Base-by-base conservation (phyloP, 1,140 invertebrate species). In the Dryas iulia region DNA sequence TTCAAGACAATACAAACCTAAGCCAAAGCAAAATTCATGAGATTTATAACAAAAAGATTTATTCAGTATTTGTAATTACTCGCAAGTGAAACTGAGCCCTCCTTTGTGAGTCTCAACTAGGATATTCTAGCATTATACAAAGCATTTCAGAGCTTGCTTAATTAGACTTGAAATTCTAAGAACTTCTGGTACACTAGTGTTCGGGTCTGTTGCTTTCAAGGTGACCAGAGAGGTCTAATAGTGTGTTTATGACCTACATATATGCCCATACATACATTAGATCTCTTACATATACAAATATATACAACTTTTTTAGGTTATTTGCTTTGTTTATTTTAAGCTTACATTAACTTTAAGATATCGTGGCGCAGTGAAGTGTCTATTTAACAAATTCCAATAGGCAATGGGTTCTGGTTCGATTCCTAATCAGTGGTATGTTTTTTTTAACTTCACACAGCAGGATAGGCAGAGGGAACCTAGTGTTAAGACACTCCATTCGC, bases 121-220 rank as follows among this genome's bases (percentile, higher is more conserved):
- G 53, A 56, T 81, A 62, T 11, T 52, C 39, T 53, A 62, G 25
- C 18, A 62, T 62, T 62, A 62, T 28, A 68, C 66, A 68, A 64
- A 64, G 61, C 61, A 53, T 69, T 64, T 69, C 61, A 64, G 28
- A 53, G 67, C 30, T 59, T 53, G 54, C 23, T 26, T 69, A 64
- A 64, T 64, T 59, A 69, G 67, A 69, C 60, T 35, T 63, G 67
- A 64, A 53, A 64, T 64, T 30, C 61, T 64, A 64, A 69, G 61
- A 59, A 66, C 64, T 54, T 24, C 23, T 54, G 69, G 59, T 64
- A 72, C 71, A 73, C 64, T 65, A 30, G 62, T 66, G 69, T 74
- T 59, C 61, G 59, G 23, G 39, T 35, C 12, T 39, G 11, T 59
- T 39, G 53, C 12, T 23, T 21, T 47, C 18, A 47, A 56, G 53